Conservation (phyloP, 2,797 vertebrate species). For the Momotus momota region DNA sequence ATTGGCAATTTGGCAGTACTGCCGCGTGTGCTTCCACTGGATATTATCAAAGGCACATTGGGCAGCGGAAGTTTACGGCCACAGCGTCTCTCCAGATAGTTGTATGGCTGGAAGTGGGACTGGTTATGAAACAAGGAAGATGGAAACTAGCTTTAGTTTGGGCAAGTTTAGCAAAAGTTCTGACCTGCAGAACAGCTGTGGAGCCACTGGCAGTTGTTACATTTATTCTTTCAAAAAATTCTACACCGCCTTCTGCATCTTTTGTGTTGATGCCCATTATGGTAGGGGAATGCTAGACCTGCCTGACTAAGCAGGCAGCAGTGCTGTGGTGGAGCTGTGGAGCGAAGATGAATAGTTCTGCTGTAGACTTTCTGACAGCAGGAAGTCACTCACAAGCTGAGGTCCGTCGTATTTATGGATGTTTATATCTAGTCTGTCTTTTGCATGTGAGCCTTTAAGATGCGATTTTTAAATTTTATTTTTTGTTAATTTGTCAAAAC, state of each 20-base stretch:
- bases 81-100: neutral
- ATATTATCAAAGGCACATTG: neutral
- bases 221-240: neutral
- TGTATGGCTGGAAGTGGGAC: neutral
- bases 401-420: neutral
- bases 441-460: neutral
- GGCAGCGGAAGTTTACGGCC: neutral
- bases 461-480: neutral
- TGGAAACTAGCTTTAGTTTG: neutral
- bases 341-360: neutral
- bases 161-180: neutral
- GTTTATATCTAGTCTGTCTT: neutral
- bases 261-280: neutral
- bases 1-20: neutral
- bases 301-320: neutral
- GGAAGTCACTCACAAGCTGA: neutral
- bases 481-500: neutral
- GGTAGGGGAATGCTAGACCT: neutral
- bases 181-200: neutral
- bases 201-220: neutral
- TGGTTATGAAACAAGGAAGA: neutral
- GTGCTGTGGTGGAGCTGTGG: fast-evolving
- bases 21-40: neutral
- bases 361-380: neutral
- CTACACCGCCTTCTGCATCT: neutral